Base-by-base conservation (phyloP, 2,888 invertebrate species). In the Dasypolia templi region DNA sequence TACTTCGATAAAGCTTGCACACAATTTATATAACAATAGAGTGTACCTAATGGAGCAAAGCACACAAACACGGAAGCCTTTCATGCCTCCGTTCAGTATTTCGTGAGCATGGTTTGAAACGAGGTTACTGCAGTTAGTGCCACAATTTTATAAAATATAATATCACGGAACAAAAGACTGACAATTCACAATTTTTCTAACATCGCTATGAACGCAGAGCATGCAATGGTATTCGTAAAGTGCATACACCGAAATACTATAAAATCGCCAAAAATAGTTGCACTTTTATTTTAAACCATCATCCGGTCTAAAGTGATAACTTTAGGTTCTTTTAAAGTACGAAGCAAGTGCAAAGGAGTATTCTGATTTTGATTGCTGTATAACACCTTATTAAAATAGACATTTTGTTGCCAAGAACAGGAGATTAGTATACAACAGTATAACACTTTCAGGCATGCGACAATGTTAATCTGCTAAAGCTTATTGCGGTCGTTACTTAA, bases 51-150 rank as follows among this genome's bases (percentile, higher is more conserved):
- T 77, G 61, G 35, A 70, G 56, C 69, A 72, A 72, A 75, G 69
- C 65, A 64, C 35, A 70, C 44, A 72, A 79, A 82, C 66, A 69
- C 64, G 65, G 66, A 82, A 79, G 29, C 42, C 56, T 80, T 80
- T 82, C 70, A 72, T 80, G 83, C 62, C 44, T 59, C 55, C 12
- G 64, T 75, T 64, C 63, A 70, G 51, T 64, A 75, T 82, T 79
- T 72, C 80, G 72, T 76, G 80, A 80, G 70, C 70, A 83, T 82
- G 83, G 79, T 83, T 79, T 46, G 64, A 61, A 76, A 76, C 35
- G 67, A 67, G 76, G 83, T 83, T 82, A 69, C 68, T 70, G 67
- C 80, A 76, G 72, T 76, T 72, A 83, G 59, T 83, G 63, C 67
- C 69, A 76, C 64, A 49, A 69, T 79, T 76, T 58, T 72, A 72